Evolutionary conservation across 2,113 vertebrate genomes (phyloP), one percentile per base, ranked within the genome.

Genomic region (Gallinago undulata): DNA sequence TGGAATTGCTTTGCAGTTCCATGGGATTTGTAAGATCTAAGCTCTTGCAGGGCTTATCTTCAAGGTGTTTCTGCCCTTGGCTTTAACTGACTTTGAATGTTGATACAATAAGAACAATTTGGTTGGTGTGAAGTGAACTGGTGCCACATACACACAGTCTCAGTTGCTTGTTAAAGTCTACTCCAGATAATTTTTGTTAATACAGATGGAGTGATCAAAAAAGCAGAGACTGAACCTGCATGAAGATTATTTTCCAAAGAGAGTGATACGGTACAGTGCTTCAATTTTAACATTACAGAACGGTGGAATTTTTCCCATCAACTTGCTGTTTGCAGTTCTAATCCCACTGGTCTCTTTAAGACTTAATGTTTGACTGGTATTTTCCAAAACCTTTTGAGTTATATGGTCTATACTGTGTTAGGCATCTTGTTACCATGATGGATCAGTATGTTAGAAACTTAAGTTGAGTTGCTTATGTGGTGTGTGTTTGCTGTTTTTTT

Each of bases 371-470:
- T 69, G 43, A 19, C 25, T 30, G 39, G 3, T 76, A 12, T 45
- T 89, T 91, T 88, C 57, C 19, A 39, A 90, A 86, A 30, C 23
- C 6, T 43, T 59, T 19, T 7, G 17, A 33, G 14, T 47, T 51
- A 8, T 2, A 0, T 25, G 10, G 8, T 66, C 2, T 69, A 12
- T 43, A 47, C 11, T 55, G 24, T 51, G 41, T 91, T 85, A 27
- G 9, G 2, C 3, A 1, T 80, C 10, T 35, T 63, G 12, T 39
- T 90, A 30, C 22, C 2, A 0, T 47, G 9, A 28, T 55, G 70
- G 3, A 23, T 53, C 19, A 27, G 11, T 47, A 3, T 35, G 16
- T 68, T 78, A 48, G 11, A 78, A 70, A 81, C 13, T 6, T 43
- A 66, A 50, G 39, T 2, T 8, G 27, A 33, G 14, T 33, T 64